These are phyloP conservation scores for Elysia crispata DNA, from an alignment of 2,888 invertebrate genomes.

Conservation along the genomic window DNA sequence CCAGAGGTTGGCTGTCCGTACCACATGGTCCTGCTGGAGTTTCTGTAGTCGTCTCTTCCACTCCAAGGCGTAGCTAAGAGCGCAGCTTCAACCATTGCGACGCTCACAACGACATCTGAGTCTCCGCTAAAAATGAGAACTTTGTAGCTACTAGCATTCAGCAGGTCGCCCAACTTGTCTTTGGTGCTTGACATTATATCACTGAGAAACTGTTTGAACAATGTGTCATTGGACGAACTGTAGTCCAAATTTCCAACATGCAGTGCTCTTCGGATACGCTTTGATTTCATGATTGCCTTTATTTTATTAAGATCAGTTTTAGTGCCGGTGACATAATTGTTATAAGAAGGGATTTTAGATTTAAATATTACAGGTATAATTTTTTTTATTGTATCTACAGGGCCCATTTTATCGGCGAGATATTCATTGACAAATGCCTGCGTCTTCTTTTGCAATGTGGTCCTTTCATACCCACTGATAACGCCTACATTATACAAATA, in stretches of 20 bases:
- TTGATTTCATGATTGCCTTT: neutral
- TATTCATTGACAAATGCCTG: too few species aligned
- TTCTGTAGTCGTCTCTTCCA: constrained; percentile 21
- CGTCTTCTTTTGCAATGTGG: neutral
- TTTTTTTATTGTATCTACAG: too few species aligned
- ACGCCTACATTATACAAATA: constrained; percentile 26
- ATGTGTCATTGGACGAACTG: neutral
- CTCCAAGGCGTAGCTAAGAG: constrained; percentile 21
- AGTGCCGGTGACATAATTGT: neutral
- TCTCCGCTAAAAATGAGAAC: constrained; percentile 27
- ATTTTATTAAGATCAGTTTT: neutral
- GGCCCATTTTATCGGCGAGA: neutral
- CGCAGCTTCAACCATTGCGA: constrained; percentile 5
- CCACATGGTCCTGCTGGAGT: constrained; percentile 13
- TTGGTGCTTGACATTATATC: constrained; percentile 13
- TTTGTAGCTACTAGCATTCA: constrained; percentile 42
- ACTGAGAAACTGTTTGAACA: neutral
- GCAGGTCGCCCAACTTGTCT: constrained; percentile 2
- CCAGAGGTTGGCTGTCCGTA: neutral
- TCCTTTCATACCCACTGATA: neutral
- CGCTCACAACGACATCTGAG: constrained; percentile 12
- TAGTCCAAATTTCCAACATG: neutral
- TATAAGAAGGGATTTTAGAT: neutral
- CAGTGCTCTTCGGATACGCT: neutral
- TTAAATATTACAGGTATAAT: too few species aligned